These are phyloP conservation scores for Phthorimaea operculella DNA, from an alignment of 1,140 invertebrate genomes.

Conservation along the genomic window DNA sequence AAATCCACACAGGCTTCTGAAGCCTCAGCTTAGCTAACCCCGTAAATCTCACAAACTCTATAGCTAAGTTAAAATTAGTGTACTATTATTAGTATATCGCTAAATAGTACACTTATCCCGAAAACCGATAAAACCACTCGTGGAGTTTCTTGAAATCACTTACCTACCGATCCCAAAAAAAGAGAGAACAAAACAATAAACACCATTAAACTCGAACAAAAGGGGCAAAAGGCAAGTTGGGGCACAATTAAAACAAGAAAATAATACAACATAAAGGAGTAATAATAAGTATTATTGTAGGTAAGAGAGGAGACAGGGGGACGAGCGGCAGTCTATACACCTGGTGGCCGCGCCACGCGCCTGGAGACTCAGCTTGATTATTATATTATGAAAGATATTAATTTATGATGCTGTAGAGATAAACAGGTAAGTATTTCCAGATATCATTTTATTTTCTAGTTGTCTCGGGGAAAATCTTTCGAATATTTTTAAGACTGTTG, in stretches of 20 bases:
- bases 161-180: background rate
- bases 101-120: too few species aligned
- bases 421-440: background rate
- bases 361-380: conserved; percentile 19
- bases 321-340: conserved; percentile 29
- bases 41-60: too few species aligned
- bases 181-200: conserved; percentile 48
- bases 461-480: too few species aligned
- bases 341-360: conserved; percentile 50
- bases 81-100: too few species aligned
- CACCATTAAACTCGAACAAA: conserved; percentile 64
- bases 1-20: too few species aligned
- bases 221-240: conserved; percentile 63
- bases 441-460: too few species aligned
- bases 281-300: conserved; percentile 64
- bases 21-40: too few species aligned
- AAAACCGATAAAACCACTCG: too few species aligned
- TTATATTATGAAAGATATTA: background rate
- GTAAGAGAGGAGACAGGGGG: conserved; percentile 47
- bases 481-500: too few species aligned
- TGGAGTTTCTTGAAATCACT: conserved; percentile 1
- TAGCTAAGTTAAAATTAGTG: too few species aligned
- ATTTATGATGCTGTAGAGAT: background rate
- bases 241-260: conserved; percentile 66
- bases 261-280: conserved; percentile 65